Base-by-base conservation (phyloP, 2,888 invertebrate genomes). In the Hypomecis punctinalis region DNA sequence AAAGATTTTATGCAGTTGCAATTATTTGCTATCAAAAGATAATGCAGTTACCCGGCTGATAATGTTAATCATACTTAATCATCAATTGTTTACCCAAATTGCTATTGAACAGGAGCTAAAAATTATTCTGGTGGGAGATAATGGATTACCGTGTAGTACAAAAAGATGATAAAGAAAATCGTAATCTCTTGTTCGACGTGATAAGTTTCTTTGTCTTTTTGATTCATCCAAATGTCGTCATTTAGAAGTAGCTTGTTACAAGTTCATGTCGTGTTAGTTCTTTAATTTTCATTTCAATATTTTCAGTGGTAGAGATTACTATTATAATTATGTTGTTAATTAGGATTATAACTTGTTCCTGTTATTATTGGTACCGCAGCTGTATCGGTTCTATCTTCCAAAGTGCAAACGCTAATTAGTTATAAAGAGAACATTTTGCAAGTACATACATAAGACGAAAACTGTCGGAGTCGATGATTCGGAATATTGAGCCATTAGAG, bases 61-160 rank as follows among this genome's bases (percentile, higher is more conserved):
- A 23, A n/a, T 11, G 51, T 13, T 51, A 39, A 51, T 39, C 39
- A 51, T 13, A 23, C 13, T 9, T 5, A 39, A 51, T 51, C 51
- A 11, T 11, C 36, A 11, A 49, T 8, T 0, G 39, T 51, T 9
- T 39, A 10, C 39, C 9, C 39, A 39, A 51, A 13, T 39, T 39
- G 9, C 6, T 51, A 39, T 37, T 39, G 23, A n/a, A 51, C 51
- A 51, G 51, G 37, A 51, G 51, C 51, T 9, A 13, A 37, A 33
- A 39, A 10, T 39, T 13, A 8, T 39, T 39, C 39, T 39, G 37
- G n/a, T 13, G 39, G 51, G 23, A 39, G 37, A 51, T 39, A 13
- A 36, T 13, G 39, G 51, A 51, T 51, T 51, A 51, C 9, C 13
- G 2, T 10, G 51, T 9, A 39, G 39, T 51, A 51, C 39, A 51